Percentiles rank a stretch among this genome's conserved stretches.
These are phyloP conservation scores for Anseranas semipalmata DNA, from an alignment of 2,113 vertebrate species.

Conservation along the genomic window DNA sequence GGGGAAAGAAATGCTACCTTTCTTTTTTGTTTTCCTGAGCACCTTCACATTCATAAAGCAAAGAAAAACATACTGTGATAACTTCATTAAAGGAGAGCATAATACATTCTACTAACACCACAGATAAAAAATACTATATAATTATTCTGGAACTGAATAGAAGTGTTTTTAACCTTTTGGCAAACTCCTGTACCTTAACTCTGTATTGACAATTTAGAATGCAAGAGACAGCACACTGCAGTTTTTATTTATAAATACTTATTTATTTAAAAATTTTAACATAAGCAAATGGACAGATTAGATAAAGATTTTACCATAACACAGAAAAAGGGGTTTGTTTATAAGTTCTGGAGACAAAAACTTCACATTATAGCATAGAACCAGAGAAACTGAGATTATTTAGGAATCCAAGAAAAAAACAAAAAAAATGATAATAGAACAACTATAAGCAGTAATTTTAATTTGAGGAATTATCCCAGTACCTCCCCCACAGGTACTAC, in stretches of 20 bases:
- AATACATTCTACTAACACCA: neutral
- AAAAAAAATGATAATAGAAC: fast-evolving
- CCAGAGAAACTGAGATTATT: fast-evolving
- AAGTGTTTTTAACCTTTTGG: neutral
- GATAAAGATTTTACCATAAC: neutral
- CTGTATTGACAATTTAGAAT: neutral
- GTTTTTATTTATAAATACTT: neutral
- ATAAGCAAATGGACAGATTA: neutral
- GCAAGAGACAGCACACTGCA: neutral
- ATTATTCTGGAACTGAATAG: neutral
- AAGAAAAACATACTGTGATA: neutral
- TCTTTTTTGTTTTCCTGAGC: neutral
- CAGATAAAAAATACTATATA: neutral
- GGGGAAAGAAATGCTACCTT: neutral
- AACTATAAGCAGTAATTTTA: neutral
- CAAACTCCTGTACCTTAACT: neutral
- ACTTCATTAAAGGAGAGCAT: neutral
- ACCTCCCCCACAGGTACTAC: no score
- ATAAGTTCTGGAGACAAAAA: neutral
- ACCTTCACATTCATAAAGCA: no score
- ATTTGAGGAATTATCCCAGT: neutral
- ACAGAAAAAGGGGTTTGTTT: neutral
- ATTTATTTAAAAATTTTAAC: neutral
- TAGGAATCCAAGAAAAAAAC: neutral
- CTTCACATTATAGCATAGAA: neutral